A percentile compares a stretch with the other conserved stretches of the same genome.
Conservation (phyloP, 2,888 invertebrate species). For the Euplagia quadripunctaria region DNA sequence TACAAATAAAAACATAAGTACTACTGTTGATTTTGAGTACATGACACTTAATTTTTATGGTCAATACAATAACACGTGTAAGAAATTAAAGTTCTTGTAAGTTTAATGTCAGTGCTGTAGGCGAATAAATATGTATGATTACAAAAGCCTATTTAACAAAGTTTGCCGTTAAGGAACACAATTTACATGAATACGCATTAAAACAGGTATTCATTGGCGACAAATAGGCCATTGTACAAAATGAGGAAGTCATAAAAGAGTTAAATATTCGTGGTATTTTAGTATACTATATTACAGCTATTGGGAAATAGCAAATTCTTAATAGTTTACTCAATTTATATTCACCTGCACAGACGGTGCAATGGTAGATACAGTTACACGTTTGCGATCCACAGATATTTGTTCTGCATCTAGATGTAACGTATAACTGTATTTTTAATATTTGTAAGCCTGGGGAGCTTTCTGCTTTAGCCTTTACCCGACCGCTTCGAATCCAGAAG, state of each 20-base stretch:
- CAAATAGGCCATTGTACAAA: slow-evolving; percentile 54
- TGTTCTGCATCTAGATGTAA: too few species aligned
- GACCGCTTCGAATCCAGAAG: too few species aligned
- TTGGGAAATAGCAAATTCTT: neutral
- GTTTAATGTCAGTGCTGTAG: neutral
- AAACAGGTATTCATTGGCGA: slow-evolving; percentile 4
- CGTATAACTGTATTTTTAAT: too few species aligned
- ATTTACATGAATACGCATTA: slow-evolving; percentile 44
- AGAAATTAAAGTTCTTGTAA: neutral
- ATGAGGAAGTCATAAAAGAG: slow-evolving; percentile 58
- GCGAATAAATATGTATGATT: neutral
- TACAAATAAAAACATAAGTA: too few species aligned
- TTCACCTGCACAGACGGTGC: neutral
- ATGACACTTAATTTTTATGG: too few species aligned
- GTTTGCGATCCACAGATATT: too few species aligned
- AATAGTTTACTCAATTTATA: neutral
- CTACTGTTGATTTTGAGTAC: too few species aligned
- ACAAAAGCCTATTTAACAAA: neutral
- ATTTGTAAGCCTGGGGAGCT: too few species aligned
- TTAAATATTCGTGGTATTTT: slow-evolving; percentile 40
- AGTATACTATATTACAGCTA: neutral
- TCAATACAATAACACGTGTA: too few species aligned
- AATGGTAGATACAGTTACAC: too few species aligned
- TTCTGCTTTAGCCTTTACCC: too few species aligned
- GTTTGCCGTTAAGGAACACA: slow-evolving; percentile 2